These are phyloP conservation scores for Hirtodrosophila trivittata DNA, from an alignment of 2,888 invertebrate species.

Conservation along the genomic window DNA sequence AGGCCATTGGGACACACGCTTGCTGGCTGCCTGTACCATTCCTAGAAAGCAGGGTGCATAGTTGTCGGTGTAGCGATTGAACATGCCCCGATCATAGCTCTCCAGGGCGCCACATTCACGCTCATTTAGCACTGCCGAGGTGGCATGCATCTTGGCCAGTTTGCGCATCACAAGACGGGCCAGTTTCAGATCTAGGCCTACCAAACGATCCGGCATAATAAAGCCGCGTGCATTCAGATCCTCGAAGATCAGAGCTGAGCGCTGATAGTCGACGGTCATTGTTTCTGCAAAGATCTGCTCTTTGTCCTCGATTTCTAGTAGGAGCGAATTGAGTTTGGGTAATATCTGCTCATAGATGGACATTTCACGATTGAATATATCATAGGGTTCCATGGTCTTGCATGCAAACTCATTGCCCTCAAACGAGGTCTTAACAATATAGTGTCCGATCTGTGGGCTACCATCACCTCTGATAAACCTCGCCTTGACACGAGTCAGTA, in stretches of 20 bases:
- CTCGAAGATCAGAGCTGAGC: slow-evolving; percentile 81
- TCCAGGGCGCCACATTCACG: slow-evolving; percentile 73
- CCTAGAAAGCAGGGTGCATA: slow-evolving; percentile 79
- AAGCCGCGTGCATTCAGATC: slow-evolving; percentile 77
- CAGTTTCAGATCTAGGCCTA: slow-evolving; percentile 83
- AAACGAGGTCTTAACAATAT: slow-evolving; percentile 80
- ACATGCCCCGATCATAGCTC: slow-evolving; percentile 81
- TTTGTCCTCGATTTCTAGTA: slow-evolving; percentile 69
- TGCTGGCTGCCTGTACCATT: slow-evolving; percentile 74
- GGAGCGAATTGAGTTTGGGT: slow-evolving; percentile 77
- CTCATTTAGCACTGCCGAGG: slow-evolving; percentile 84
- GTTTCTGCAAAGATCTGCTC: slow-evolving; percentile 81
- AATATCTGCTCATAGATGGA: slow-evolving; percentile 80
- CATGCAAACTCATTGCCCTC: slow-evolving; percentile 76
- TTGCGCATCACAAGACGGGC: slow-evolving; percentile 82
- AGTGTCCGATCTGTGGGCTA: slow-evolving; percentile 57
- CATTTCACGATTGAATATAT: slow-evolving; percentile 83
- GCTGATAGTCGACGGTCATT: slow-evolving; percentile 78
- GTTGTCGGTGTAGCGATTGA: slow-evolving; percentile 80
- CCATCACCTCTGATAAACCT: slow-evolving; percentile 56
- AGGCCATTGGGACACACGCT: slow-evolving; percentile 73
- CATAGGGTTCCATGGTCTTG: slow-evolving; percentile 77
- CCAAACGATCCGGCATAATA: slow-evolving; percentile 76
- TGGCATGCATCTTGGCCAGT: slow-evolving; percentile 85
- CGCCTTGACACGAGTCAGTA: slow-evolving; percentile 73